Base-by-base conservation (phyloP, 1,140 invertebrate species). In the Diachasma alloeum region DNA sequence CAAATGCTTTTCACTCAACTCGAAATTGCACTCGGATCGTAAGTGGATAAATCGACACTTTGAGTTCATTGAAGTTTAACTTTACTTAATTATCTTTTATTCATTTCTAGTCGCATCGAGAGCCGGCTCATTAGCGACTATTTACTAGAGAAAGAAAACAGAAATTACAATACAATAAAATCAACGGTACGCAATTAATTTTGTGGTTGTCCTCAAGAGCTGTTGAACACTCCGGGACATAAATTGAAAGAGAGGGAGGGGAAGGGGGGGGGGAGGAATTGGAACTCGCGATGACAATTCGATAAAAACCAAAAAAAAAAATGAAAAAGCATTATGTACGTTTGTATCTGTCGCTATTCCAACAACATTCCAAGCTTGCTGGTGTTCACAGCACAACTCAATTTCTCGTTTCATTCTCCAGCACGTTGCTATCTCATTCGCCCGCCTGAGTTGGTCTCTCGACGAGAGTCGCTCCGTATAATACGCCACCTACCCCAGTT, bases 351-450 rank as follows among this genome's bases (percentile, higher is more conserved):
- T 63, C 24, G 24, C 59, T 63, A 63, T 63, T 63, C 59, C 59
- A 63, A 48, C 70, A 56, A 70, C 75, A 75, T 59, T 48, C 68
- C 67, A n/a, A 39, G 44, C 59, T 26, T 67, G 48, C 39, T 48
- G 56, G 77, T 79, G 78, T 83, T 83, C 76, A 79, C 24, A 63
- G 85, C 85, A 86, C 87, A 87, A 88, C 85, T 89, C 88, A 87
- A 89, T 89, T 89, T 88, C 87, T 89, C 87, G 87, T 89, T 89
- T 89, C 84, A 88, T 89, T 89, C 86, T 87, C 84, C 83, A 88
- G 83, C 82, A 83, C 81, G 85, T 82, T 82, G 84, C 86, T 89
- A 88, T 89, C 88, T 89, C 87, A 86, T 86, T 87, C 82, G 86
- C 84, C 87, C 85, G 86, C 83, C 85, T 87, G 87, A 88, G 83